phyloP scores from a whole-genome alignment of 2,888 invertebrate genomes.

The Rambutsinella grinnellia region DNA sequence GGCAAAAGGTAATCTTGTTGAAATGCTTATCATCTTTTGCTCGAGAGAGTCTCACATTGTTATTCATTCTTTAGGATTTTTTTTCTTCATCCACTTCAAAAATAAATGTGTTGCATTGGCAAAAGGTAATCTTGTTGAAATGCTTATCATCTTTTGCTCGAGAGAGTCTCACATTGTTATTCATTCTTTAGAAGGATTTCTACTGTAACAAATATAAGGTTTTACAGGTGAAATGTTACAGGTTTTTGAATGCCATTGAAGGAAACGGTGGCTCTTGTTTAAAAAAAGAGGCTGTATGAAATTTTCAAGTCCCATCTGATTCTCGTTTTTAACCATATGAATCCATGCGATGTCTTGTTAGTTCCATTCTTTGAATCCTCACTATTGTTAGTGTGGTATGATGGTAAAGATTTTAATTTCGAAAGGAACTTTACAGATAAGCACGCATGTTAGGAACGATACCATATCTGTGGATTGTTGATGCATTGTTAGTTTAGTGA shows the following conservation, averaged over 20 bases:
- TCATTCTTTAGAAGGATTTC: too few species aligned
- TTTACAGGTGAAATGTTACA: not conserved
- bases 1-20: conserved; percentile 10
- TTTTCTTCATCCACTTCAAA: not conserved
- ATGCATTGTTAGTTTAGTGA: conserved; percentile 10
- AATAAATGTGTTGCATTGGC: not conserved
- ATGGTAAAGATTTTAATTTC: too few species aligned
- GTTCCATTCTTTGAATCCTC: not conserved
- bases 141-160: not conserved
- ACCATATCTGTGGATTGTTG: conserved; percentile 4
- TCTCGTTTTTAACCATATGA: too few species aligned
- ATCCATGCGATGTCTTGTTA: not conserved
- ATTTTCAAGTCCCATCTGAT: not conserved
- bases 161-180: too few species aligned
- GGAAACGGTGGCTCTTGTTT: too few species aligned
- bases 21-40: not conserved
- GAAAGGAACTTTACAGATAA: not conserved
- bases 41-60: not conserved
- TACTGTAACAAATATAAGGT: not conserved
- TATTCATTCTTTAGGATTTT: too few species aligned
- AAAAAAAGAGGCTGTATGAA: not conserved
- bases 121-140: conserved; percentile 7
- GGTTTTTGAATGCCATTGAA: too few species aligned
- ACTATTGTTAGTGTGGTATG: too few species aligned
- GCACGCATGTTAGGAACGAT: not conserved